Evolutionary conservation across 1,140 invertebrate genomes (phyloP).

Genomic region (Anthonomus grandis): DNA sequence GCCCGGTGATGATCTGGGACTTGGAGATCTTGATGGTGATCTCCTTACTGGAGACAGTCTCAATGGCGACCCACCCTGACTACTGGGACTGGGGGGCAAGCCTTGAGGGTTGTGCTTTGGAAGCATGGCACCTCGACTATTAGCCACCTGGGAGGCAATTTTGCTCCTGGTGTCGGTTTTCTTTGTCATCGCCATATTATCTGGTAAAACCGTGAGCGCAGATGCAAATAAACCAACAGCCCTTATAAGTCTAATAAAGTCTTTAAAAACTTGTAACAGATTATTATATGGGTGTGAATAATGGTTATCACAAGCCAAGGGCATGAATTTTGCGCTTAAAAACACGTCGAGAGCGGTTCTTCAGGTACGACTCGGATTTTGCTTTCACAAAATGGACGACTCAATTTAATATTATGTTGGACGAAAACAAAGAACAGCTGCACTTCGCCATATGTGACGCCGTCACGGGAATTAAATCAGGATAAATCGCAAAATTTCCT

Average conservation of each 20-base stretch:
- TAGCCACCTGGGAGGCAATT: constrained; percentile 17
- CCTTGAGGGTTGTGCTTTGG: constrained; percentile 19
- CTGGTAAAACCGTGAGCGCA: constrained; percentile 9
- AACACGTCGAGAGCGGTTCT: constrained; percentile 19
- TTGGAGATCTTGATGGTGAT: constrained; percentile 16
- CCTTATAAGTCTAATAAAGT: constrained; percentile 12
- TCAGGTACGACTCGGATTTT: constrained; percentile 31
- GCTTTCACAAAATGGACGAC: constrained; percentile 46
- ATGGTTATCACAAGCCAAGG: constrained; percentile 32
- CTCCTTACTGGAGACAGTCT: neutral
- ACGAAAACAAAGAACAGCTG: constrained; percentile 32
- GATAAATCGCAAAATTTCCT: neutral
- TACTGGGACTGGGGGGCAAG: neutral
- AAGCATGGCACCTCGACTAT: constrained; percentile 19
- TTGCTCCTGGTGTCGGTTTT: constrained; percentile 25
- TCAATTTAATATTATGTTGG: constrained; percentile 10
- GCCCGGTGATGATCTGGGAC: constrained; percentile 40
- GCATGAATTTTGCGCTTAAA: constrained; percentile 37
- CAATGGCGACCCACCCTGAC: constrained; percentile 7
- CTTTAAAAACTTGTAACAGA: constrained; percentile 11
- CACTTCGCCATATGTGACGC: constrained; percentile 34
- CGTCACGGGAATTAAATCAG: neutral
- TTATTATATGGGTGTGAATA: constrained; percentile 10
- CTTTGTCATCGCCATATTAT: constrained; percentile 34
- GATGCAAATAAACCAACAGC: constrained; percentile 18